Evolutionary conservation across 2,113 vertebrate species (phyloP).

Genomic region (Seriola rivoliana): DNA sequence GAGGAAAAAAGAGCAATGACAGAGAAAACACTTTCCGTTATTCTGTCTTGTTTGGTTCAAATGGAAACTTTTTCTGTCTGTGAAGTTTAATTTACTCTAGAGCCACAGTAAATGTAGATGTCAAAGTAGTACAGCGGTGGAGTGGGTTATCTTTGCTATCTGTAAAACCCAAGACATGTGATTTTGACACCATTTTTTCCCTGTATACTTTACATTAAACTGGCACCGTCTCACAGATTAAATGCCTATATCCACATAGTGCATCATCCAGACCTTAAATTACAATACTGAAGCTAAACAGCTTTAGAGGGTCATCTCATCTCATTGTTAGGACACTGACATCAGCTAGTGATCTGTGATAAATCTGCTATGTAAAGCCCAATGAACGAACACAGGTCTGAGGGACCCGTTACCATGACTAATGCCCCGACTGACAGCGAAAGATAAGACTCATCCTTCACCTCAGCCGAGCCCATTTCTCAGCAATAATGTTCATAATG

Average conservation of each 20-base stretch:
- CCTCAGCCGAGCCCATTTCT: constrained; percentile 94
- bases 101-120: constrained; percentile 56
- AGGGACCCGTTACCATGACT: constrained; percentile 95
- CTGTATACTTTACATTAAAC: not conserved
- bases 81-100: constrained; percentile 65
- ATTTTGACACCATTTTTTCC: constrained; percentile 12
- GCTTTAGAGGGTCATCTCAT: constrained; percentile 72
- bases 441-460: constrained; percentile 99
- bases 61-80: constrained; percentile 85
- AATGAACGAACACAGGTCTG: constrained; percentile 95
- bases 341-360: constrained; percentile 90
- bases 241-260: constrained; percentile 21
- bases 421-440: constrained; percentile 97
- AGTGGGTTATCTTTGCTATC: not conserved
- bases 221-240: constrained; percentile 19
- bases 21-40: constrained; percentile 84
- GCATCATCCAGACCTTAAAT: constrained; percentile 51
- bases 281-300: constrained; percentile 52
- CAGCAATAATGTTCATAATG: constrained; percentile 99
- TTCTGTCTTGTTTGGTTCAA: constrained; percentile 90
- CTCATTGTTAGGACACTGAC: constrained; percentile 69
- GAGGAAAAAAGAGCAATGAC: constrained; percentile 78
- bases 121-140: constrained; percentile 21
- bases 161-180: not conserved
- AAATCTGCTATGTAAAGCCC: constrained; percentile 98